Conservation (phyloP, 2,113 vertebrate species). For the Columba livia region DNA sequence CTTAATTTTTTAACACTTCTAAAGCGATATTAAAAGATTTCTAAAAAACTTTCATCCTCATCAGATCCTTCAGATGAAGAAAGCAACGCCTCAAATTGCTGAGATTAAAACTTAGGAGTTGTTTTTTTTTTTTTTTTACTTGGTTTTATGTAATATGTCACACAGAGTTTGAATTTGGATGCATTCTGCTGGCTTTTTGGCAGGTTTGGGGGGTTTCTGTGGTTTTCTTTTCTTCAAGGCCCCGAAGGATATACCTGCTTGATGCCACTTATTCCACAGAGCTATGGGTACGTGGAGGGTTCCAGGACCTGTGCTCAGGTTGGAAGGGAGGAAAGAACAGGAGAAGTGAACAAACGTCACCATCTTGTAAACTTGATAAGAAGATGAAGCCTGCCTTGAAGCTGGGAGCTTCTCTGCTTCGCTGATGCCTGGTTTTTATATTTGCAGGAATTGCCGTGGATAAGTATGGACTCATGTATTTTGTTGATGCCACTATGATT, state of each 20-base stretch:
- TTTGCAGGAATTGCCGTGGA: slow-evolving; percentile 93
- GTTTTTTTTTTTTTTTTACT: neutral
- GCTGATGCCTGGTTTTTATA: slow-evolving; percentile 10
- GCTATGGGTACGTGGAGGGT: neutral
- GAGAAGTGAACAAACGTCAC: neutral
- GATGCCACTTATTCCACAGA: neutral
- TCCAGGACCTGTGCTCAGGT: neutral
- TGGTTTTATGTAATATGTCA: neutral
- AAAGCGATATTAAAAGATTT: neutral
- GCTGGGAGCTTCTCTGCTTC: neutral
- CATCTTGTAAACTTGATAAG: neutral
- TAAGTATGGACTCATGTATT: slow-evolving; percentile 98
- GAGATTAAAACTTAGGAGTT: neutral
- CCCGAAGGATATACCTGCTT: neutral
- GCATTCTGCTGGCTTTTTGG: neutral
- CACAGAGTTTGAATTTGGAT: neutral
- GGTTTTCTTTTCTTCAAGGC: neutral
- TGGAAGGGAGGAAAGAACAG: neutral
- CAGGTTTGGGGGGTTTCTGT: neutral
- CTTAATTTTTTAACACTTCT: neutral
- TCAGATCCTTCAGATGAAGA: neutral
- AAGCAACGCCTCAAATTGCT: neutral
- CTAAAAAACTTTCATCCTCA: neutral
- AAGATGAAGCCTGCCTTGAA: neutral
- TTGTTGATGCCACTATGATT: slow-evolving; percentile 98